phyloP scores from a whole-genome alignment of 1,140 invertebrate genomes.

The Drosophila tani region DNA sequence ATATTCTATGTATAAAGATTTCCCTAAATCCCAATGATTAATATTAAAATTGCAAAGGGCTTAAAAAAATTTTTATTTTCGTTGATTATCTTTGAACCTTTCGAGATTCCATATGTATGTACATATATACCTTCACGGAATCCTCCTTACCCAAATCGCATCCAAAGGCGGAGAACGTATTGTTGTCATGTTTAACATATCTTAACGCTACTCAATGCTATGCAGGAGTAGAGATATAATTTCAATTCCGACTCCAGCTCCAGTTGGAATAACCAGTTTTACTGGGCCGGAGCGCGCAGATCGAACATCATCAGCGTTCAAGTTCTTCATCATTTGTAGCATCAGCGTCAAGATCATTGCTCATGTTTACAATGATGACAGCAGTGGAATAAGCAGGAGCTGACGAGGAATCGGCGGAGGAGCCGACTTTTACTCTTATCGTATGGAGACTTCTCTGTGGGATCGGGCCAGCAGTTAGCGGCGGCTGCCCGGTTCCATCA shows the following conservation, averaged over 20 bases:
- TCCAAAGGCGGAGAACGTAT: constrained; percentile 71
- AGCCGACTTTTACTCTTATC: constrained; percentile 20
- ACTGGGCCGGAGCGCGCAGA: constrained; percentile 24
- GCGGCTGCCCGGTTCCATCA: constrained; percentile 44
- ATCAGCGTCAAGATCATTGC: constrained; percentile 85
- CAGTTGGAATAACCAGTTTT: constrained; percentile 48
- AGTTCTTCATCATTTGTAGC: constrained; percentile 85
- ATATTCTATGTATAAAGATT: neutral
- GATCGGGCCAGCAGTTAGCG: constrained; percentile 32
- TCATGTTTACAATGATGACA: constrained; percentile 85
- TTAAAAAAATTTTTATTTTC: neutral
- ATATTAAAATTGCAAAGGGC: neutral
- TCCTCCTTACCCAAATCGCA: constrained; percentile 26
- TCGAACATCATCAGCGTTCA: constrained; percentile 70
- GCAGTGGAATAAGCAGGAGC: constrained; percentile 40
- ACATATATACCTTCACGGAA: neutral
- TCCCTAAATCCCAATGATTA: neutral
- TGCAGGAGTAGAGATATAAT: constrained; percentile 47
- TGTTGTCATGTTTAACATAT: constrained; percentile 84
- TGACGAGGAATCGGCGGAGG: constrained; percentile 21
- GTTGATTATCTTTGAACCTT: neutral
- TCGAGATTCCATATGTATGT: neutral
- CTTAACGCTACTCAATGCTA: constrained; percentile 78
- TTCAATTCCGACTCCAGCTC: constrained; percentile 29
- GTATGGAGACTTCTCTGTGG: constrained; percentile 25